Percentiles rank a stretch among this genome's conserved stretches.
These are phyloP conservation scores for Cepphus grylle DNA, from an alignment of 2,113 vertebrate species.

Conservation along the genomic window DNA sequence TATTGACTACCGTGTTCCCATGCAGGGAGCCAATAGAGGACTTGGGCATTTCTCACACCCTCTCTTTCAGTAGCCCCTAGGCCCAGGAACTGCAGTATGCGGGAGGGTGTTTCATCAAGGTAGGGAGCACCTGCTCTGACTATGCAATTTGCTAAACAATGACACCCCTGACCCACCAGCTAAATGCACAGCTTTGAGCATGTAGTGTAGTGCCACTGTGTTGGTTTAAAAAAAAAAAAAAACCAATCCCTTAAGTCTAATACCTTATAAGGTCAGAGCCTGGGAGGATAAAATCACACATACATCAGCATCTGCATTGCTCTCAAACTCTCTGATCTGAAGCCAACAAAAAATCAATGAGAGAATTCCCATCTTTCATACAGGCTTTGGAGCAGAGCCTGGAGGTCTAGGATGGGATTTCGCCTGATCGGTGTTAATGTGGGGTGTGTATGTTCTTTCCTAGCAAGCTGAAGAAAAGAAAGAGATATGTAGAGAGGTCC, in stretches of 20 bases:
- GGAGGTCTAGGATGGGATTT: background rate
- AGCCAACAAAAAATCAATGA: slow-evolving; percentile 40
- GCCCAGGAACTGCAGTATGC: background rate
- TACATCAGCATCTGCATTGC: background rate
- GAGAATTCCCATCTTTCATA: slow-evolving; percentile 27
- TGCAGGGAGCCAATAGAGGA: background rate
- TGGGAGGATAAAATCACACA: background rate
- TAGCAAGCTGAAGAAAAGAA: background rate
- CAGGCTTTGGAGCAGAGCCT: slow-evolving; percentile 23
- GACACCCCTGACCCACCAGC: background rate
- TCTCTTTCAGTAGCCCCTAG: background rate
- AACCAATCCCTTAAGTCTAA: background rate
- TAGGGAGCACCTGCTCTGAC: background rate
- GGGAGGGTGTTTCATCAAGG: background rate
- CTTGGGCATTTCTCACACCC: background rate
- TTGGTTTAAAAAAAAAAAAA: background rate
- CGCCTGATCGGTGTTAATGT: background rate
- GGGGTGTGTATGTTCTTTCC: background rate
- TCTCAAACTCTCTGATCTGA: slow-evolving; percentile 20
- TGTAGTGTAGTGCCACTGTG: background rate
- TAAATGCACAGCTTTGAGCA: background rate
- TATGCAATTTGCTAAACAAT: background rate
- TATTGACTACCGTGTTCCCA: background rate
- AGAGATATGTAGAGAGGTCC: background rate
- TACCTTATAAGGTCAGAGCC: background rate